Evolutionary conservation across 2,113 vertebrate species (phyloP), one percentile per base, ranked within the genome.

Genomic region (Pipra filicauda): DNA sequence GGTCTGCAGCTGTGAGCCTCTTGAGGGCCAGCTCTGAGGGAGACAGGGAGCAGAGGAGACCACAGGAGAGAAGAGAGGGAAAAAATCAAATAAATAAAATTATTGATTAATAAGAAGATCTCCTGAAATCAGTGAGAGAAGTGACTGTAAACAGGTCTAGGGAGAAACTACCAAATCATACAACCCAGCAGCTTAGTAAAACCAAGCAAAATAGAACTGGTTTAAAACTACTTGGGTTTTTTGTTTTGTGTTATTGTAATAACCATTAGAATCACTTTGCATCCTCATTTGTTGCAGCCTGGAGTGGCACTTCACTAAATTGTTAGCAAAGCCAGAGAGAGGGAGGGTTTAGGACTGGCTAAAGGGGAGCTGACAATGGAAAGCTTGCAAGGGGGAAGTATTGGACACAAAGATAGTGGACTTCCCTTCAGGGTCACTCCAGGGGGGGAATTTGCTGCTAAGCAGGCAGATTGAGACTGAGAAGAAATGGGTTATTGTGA

Each of bases 1-100:
- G 98, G 89, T 99, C 99, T 0, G 96, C 81, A 11, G 97, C 82
- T 2, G 99, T 99, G 5, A 98, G 97, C 81, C 97, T 92, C 91
- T 98, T 97, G 93, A 98, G 97, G 41, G 97, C 96, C 96, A 98
- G 97, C 72, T 98, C 98, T 98, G 93, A 28, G 20, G 54, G 64
- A 58, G 26, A 6, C 10, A 61, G 64, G 62, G 52, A 46, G 33
- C 4, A n/a, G 77, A 67, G 14, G 26, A 71, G 39, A 84, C 22
- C 59, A 31, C 12, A 2, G 43, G 31, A 86, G 48, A 46, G 41
- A 48, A 48, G 2, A 3, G 4, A 5, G 4, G 9, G 1, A 0
- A 0, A 2, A 5, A 22, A 51, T 39, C 5, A 6, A 18, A 61
- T 13, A 10, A 46, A 21, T 22, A 31, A 6, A 52, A 70, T 33